Evolutionary conservation across 2,888 invertebrate species (phyloP).

Genomic region (Chydorus sphaericus): DNA sequence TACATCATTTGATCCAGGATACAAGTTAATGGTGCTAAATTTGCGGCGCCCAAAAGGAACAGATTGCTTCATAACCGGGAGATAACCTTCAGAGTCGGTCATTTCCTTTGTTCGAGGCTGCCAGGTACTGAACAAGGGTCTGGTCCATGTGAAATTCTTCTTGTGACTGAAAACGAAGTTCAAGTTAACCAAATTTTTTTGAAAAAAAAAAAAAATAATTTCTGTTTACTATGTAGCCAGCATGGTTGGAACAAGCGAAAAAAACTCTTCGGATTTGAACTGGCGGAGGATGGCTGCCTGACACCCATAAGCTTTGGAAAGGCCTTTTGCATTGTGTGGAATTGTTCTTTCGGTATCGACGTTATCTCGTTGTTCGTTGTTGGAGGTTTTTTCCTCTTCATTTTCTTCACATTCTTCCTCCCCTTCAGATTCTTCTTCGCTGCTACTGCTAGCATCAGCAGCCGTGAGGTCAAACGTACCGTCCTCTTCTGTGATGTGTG

Average conservation of each 20-base stretch:
- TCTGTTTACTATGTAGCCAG: neutral
- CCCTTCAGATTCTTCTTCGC: constrained; percentile 20
- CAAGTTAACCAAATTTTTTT: neutral
- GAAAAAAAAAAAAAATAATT: neutral
- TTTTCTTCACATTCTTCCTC: constrained; percentile 23
- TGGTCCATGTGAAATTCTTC: constrained; percentile 6
- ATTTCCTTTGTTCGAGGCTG: neutral
- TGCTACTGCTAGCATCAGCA: neutral
- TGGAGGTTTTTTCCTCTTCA: constrained; percentile 21
- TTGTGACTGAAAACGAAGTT: neutral
- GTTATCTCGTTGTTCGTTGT: neutral
- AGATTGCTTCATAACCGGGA: constrained; percentile 5
- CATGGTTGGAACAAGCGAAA: neutral
- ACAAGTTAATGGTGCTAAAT: neutral
- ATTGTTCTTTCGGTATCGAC: neutral
- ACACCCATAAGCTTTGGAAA: neutral
- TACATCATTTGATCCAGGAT: neutral
- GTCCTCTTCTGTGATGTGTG: neutral
- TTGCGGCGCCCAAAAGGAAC: neutral
- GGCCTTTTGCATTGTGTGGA: neutral
- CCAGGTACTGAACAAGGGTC: neutral
- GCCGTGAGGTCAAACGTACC: neutral
- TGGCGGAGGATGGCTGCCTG: neutral
- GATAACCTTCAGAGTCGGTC: neutral
- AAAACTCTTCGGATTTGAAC: neutral